Conservation (phyloP, 2,113 vertebrate species). For the Piaya cayana region DNA sequence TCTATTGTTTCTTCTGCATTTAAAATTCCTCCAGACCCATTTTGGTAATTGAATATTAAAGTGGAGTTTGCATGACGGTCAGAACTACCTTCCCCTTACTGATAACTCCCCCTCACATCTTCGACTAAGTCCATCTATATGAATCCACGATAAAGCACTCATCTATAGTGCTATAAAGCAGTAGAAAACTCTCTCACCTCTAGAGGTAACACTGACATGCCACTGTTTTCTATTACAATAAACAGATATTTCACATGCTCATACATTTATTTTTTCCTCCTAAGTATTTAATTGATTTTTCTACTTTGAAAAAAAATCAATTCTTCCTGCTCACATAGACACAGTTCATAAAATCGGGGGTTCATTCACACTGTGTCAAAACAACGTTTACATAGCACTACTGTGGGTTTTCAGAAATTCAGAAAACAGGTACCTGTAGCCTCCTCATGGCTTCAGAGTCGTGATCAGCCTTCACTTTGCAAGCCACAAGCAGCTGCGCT, state of each 20-base stretch:
- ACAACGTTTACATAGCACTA: fast-evolving
- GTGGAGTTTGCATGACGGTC: neutral
- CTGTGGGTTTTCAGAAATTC: neutral
- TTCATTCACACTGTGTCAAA: neutral
- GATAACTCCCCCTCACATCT: neutral
- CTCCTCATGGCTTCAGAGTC: conserved; percentile 97
- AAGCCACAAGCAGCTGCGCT: conserved; percentile 95
- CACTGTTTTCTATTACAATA: neutral
- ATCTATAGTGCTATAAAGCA: too few species aligned
- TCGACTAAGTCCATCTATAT: neutral
- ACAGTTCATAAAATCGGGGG: neutral
- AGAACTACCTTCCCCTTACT: neutral
- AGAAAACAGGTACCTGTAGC: conserved; percentile 84
- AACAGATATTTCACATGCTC: neutral
- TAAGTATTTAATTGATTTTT: neutral
- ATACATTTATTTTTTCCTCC: neutral
- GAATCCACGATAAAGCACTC: neutral
- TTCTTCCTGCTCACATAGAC: neutral
- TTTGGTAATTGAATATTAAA: neutral
- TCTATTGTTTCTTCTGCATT: neutral
- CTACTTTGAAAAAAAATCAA: neutral
- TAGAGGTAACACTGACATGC: neutral
- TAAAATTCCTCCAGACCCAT: neutral
- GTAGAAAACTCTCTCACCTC: neutral
- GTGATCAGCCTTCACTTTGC: conserved; percentile 97